Percentiles rank a stretch among this genome's conserved stretches.
These are phyloP conservation scores for Scaptomyza graminum DNA, from an alignment of 1,140 invertebrate species.

Conservation along the genomic window DNA sequence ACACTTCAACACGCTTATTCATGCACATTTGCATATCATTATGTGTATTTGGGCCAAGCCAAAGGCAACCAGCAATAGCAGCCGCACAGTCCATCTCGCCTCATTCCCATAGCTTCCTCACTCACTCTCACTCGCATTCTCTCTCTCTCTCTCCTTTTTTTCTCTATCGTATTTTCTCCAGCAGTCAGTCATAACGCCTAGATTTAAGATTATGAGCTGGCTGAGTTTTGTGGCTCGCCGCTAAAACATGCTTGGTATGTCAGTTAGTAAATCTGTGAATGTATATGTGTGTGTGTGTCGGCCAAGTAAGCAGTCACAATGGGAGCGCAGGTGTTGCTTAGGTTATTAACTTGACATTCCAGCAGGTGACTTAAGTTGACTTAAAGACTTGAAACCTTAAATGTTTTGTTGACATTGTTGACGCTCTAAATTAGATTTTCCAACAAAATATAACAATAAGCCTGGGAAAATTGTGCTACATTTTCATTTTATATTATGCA, in stretches of 20 bases:
- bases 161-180: conserved; percentile 3
- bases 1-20: conserved; percentile 75
- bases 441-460: neutral
- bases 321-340: conserved; percentile 52
- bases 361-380: conserved; percentile 4
- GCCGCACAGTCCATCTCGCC: conserved; percentile 6
- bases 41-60: conserved; percentile 55
- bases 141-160: neutral
- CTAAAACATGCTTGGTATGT: conserved; percentile 54
- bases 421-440: neutral
- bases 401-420: neutral
- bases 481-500: too few species aligned
- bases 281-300: conserved; percentile 4
- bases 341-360: conserved; percentile 67
- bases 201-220: conserved; percentile 79
- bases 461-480: neutral
- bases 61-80: conserved; percentile 28
- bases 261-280: conserved; percentile 70
- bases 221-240: conserved; percentile 72
- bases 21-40: conserved; percentile 80
- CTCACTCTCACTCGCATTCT: neutral
- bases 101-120: conserved; percentile 47
- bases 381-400: conserved; percentile 9
- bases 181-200: conserved; percentile 59
- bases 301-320: conserved; percentile 15